Conservation (phyloP, 1,140 invertebrate species). For the Cotesia chilonis region DNA sequence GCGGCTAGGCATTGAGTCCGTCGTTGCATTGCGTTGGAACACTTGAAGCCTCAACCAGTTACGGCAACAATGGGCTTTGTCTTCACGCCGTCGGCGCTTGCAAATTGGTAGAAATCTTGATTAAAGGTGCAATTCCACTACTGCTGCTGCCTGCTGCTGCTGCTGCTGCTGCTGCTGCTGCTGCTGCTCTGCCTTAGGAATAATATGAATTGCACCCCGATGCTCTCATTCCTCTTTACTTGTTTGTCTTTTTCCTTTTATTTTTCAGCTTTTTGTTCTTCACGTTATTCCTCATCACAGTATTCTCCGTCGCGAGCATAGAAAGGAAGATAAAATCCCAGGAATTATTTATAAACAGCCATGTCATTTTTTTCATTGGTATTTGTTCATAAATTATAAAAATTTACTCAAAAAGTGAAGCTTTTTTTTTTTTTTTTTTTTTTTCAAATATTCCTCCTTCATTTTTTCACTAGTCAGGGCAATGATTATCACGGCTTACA, state of each 20-base stretch:
- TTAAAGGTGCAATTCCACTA: slow-evolving; percentile 65
- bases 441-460: too few species aligned
- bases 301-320: too few species aligned
- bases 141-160: not conserved
- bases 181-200: slow-evolving; percentile 49
- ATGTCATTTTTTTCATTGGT: too few species aligned
- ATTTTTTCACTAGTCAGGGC: too few species aligned
- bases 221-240: slow-evolving; percentile 1
- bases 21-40: slow-evolving; percentile 61
- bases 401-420: too few species aligned
- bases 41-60: slow-evolving; percentile 66
- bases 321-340: not conserved
- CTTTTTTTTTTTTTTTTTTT: too few species aligned
- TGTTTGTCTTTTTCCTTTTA: slow-evolving; percentile 4
- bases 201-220: slow-evolving; percentile 54
- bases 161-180: too few species aligned
- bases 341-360: too few species aligned
- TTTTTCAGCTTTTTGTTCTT: slow-evolving; percentile 1
- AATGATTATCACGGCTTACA: not conserved
- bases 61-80: slow-evolving; percentile 66
- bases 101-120: slow-evolving; percentile 68
- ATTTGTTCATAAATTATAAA: too few species aligned
- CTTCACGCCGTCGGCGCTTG: slow-evolving; percentile 63
- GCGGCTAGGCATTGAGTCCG: slow-evolving; percentile 28
- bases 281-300: too few species aligned